Conservation (phyloP, 2,113 vertebrate species). For the Burhinus bistriatus region DNA sequence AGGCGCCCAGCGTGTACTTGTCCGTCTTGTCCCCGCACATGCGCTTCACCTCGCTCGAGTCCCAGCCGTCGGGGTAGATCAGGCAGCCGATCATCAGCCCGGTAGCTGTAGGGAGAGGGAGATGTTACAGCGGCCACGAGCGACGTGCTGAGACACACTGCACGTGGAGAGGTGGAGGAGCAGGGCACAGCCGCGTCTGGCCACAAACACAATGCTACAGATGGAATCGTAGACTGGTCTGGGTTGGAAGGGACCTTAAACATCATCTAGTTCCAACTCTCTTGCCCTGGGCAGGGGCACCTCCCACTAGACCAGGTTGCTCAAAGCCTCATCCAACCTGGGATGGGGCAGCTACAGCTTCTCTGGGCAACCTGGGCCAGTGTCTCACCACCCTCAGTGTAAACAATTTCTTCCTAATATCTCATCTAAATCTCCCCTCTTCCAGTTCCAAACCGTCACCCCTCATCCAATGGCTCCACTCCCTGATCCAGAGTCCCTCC, state of each 20-base stretch:
- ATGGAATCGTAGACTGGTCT: background rate
- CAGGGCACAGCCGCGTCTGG: fast-evolving
- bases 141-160: fast-evolving
- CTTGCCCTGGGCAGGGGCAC: background rate
- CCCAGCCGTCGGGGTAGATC: constrained; percentile 97
- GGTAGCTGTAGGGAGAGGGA: constrained; percentile 72
- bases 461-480: no score
- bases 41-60: constrained; percentile 87
- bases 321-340: background rate
- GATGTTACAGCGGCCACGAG: fast-evolving
- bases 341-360: background rate
- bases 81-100: constrained; percentile 95
- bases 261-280: background rate
- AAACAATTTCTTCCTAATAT: no score
- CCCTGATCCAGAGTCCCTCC: no score
- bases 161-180: background rate
- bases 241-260: background rate
- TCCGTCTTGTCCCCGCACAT: constrained; percentile 94
- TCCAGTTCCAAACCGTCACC: no score
- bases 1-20: constrained; percentile 94
- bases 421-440: no score
- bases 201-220: background rate
- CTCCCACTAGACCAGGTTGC: background rate
- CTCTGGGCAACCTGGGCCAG: background rate
- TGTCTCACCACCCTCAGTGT: background rate